Conservation (phyloP, 1,140 invertebrate genomes). For the Eumaeus atala region DNA sequence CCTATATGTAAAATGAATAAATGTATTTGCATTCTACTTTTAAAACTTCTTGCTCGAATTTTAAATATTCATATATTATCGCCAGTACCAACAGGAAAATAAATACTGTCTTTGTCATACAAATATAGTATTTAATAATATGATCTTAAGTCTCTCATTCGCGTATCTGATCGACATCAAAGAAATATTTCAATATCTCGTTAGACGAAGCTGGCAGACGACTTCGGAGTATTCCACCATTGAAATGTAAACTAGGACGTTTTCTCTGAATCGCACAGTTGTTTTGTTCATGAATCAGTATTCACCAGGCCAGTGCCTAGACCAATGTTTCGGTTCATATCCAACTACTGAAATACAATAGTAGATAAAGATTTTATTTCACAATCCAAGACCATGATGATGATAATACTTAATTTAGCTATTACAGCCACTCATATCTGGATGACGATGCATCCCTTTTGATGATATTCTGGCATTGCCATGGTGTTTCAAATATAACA, state of each 20-base stretch:
- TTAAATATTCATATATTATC: background rate
- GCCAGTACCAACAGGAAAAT: background rate
- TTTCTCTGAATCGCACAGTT: constrained; percentile 40
- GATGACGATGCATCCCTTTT: no score
- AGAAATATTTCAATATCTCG: constrained; percentile 58
- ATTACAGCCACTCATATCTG: no score
- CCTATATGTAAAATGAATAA: no score
- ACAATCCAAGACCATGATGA: no score
- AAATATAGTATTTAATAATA: background rate
- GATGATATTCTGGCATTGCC: no score
- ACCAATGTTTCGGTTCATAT: constrained; percentile 17
- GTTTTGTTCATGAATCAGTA: constrained; percentile 17
- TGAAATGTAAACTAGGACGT: constrained; percentile 56
- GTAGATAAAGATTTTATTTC: background rate
- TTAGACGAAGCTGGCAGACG: constrained; percentile 41
- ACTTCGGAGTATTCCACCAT: constrained; percentile 49
- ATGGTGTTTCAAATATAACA: no score
- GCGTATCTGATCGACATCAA: constrained; percentile 31
- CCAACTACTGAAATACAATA: constrained; percentile 7
- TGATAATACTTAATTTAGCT: no score
- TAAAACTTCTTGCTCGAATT: no score
- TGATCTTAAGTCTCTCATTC: background rate
- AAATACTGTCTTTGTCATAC: background rate
- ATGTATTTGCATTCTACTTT: no score
- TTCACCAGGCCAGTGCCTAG: no score